Evolutionary conservation across 2,888 invertebrate genomes (phyloP).

Genomic region (Drosophila ochracea): DNA sequence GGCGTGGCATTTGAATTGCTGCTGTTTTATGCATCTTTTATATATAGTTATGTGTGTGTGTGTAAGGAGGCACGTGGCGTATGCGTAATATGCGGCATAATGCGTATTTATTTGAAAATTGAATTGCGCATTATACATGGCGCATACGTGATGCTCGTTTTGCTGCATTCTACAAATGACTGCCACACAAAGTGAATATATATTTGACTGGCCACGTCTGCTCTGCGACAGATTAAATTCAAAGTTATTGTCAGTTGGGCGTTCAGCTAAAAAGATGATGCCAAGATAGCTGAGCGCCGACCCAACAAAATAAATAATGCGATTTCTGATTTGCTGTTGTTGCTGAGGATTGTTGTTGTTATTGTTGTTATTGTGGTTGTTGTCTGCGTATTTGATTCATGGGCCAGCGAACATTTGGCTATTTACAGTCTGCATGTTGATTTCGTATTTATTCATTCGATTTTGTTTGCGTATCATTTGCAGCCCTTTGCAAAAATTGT

Average conservation of each 20-base stretch:
- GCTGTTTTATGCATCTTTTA: constrained; percentile 43
- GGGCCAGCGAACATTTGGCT: constrained; percentile 38
- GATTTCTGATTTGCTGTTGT: constrained; percentile 33
- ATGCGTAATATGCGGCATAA: constrained; percentile 80
- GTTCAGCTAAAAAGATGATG: constrained; percentile 38
- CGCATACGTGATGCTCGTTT: constrained; percentile 71
- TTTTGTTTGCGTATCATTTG: constrained; percentile 38
- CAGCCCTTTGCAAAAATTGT: constrained; percentile 26
- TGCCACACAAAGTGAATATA: constrained; percentile 3
- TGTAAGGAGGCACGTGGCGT: constrained; percentile 50
- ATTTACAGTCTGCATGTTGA: constrained; percentile 39
- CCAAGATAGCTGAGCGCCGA: constrained; percentile 13
- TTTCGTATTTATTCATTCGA: not conserved
- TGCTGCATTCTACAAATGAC: constrained; percentile 64
- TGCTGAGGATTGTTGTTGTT: constrained; percentile 1
- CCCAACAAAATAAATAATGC: constrained; percentile 50
- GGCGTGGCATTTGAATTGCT: constrained; percentile 59
- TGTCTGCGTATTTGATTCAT: constrained; percentile 46
- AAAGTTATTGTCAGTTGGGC: constrained; percentile 55
- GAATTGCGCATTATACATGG: constrained; percentile 77
- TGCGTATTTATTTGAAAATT: constrained; percentile 78
- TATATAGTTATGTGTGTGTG: constrained; percentile 1
- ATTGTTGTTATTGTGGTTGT: constrained; percentile 19
- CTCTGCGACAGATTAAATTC: constrained; percentile 58
- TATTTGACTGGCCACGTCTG: constrained; percentile 48